Percentiles rank a stretch among this genome's conserved stretches.
Evolutionary conservation across 2,888 invertebrate genomes (phyloP).

Genomic region (Neria commutata): DNA sequence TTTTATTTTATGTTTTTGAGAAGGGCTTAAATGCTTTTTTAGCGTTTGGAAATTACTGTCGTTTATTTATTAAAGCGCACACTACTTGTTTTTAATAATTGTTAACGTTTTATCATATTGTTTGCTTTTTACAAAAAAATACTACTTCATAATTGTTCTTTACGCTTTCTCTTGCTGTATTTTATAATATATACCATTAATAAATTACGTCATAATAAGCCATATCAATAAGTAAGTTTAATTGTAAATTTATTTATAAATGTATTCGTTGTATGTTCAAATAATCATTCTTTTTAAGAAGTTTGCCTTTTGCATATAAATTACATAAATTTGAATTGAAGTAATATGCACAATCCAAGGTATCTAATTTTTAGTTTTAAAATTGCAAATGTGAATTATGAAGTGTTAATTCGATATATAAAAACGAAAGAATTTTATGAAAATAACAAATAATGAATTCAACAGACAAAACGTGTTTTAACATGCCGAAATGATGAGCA

Average conservation of each 20-base stretch:
- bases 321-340: slow-evolving; percentile 21
- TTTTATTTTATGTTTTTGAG: too few species aligned
- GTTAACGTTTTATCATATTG: slow-evolving; percentile 18
- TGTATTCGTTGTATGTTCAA: slow-evolving; percentile 55
- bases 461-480: too few species aligned
- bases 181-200: slow-evolving; percentile 35
- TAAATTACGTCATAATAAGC: slow-evolving; percentile 36
- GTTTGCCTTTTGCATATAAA: slow-evolving; percentile 19
- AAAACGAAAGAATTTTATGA: too few species aligned
- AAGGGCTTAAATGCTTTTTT: too few species aligned
- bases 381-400: too few species aligned
- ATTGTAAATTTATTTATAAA: slow-evolving; percentile 44
- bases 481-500: too few species aligned
- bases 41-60: too few species aligned
- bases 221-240: slow-evolving; percentile 43
- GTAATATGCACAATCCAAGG: too few species aligned
- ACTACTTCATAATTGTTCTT: slow-evolving; percentile 22
- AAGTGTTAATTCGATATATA: too few species aligned
- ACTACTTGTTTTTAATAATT: neutral
- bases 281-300: slow-evolving; percentile 40
- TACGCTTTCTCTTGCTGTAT: slow-evolving; percentile 31
- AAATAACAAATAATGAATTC: too few species aligned
- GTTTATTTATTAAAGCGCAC: slow-evolving; percentile 3
- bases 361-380: too few species aligned
- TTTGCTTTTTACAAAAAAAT: slow-evolving; percentile 20